Evolutionary conservation across 2,113 vertebrate species (phyloP).

Genomic region (Lepus americanus): DNA sequence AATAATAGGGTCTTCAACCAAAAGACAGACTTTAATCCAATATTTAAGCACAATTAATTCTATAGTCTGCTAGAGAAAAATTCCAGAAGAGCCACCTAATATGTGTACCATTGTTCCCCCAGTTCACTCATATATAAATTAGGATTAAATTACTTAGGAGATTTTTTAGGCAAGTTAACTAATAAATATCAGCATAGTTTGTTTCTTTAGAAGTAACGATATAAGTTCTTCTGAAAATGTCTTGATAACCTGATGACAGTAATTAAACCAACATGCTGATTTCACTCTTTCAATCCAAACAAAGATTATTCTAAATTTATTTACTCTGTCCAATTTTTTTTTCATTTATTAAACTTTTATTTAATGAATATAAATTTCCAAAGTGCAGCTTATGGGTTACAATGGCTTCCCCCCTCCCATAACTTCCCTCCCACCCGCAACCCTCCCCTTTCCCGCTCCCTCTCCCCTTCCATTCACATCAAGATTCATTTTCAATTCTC

Average conservation of each 20-base stretch:
- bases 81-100: neutral
- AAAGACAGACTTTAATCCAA: neutral
- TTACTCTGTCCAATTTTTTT: neutral
- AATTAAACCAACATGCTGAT: neutral
- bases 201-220: neutral
- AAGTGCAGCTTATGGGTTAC: too few relatives aligned
- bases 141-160: neutral
- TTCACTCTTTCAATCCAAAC: constrained; percentile 3
- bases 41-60: constrained; percentile 22
- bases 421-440: too few relatives aligned
- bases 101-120: neutral
- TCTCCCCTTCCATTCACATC: too few relatives aligned
- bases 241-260: neutral
- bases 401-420: too few relatives aligned
- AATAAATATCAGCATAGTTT: constrained; percentile 10
- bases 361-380: too few relatives aligned
- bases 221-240: constrained; percentile 25
- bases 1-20: neutral
- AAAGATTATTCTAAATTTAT: constrained; percentile 55
- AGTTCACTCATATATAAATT: neutral
- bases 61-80: neutral
- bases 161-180: constrained; percentile 8
- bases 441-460: too few relatives aligned
- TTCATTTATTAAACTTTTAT: too few relatives aligned
- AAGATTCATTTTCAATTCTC: too few relatives aligned